These are phyloP conservation scores for Plebejus melissa DNA, from an alignment of 2,888 invertebrate species.

Conservation along the genomic window DNA sequence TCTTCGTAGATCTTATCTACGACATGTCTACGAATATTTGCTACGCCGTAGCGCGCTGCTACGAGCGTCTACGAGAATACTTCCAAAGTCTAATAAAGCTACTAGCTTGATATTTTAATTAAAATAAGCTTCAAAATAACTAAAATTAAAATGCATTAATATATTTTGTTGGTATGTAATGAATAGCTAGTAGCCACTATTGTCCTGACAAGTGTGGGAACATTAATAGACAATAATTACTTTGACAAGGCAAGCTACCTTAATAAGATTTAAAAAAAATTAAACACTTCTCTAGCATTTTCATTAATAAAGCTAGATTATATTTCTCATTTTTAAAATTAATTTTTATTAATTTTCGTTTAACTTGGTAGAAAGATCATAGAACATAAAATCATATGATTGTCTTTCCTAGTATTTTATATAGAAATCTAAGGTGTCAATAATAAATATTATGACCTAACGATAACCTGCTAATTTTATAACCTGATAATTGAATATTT, in stretches of 20 bases:
- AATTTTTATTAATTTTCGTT: no score
- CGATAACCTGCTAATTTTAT: no score
- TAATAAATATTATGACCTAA: no score
- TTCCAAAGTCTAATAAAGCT: background rate
- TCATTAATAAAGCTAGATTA: no score
- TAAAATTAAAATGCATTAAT: background rate
- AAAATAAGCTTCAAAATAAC: background rate
- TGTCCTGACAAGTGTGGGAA: background rate
- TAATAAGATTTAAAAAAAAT: background rate
- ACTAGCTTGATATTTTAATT: background rate
- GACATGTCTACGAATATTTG: conserved; percentile 3
- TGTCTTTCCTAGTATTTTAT: no score
- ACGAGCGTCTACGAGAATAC: background rate
- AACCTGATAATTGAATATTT: no score
- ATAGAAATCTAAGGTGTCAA: no score
- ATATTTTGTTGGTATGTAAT: background rate
- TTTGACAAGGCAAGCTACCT: background rate
- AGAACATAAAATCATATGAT: no score
- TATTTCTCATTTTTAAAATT: no score
- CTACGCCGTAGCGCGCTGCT: conserved; percentile 1
- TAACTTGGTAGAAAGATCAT: no score
- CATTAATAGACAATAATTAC: background rate
- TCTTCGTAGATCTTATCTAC: conserved; percentile 9
- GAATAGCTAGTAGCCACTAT: background rate
- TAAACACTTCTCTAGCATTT: background rate